Evolutionary conservation across 2,888 invertebrate species (phyloP).

Genomic region (Acleris holmiana): DNA sequence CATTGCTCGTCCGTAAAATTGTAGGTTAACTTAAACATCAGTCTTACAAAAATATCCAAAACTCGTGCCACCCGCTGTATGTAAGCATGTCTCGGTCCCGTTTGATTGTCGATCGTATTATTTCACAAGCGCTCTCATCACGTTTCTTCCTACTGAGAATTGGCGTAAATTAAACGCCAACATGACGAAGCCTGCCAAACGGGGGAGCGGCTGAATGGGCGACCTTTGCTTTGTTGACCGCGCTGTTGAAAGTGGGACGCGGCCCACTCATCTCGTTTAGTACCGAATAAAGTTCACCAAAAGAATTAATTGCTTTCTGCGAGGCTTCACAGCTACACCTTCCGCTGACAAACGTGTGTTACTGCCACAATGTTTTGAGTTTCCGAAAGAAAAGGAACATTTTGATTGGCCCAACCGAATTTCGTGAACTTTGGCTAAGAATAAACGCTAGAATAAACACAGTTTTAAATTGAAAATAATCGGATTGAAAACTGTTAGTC

Average conservation of each 20-base stretch:
- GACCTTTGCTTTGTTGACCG: slow-evolving; percentile 58
- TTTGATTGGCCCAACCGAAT: background rate
- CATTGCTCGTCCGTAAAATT: too few relatives aligned
- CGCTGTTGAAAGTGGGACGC: slow-evolving; percentile 67
- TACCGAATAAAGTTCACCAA: slow-evolving; percentile 42
- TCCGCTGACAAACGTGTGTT: background rate
- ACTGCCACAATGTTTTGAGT: too few relatives aligned
- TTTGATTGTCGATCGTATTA: background rate
- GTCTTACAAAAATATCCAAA: too few relatives aligned
- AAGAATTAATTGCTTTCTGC: slow-evolving; percentile 11
- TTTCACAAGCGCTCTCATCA: slow-evolving; percentile 7
- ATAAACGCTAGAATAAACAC: background rate
- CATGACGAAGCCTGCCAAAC: slow-evolving; percentile 21
- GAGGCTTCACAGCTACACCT: background rate
- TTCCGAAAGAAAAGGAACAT: too few relatives aligned
- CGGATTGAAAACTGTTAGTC: too few relatives aligned
- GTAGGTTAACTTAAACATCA: too few relatives aligned
- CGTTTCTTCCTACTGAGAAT: slow-evolving; percentile 9
- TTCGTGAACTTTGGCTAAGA: background rate
- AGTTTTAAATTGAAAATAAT: background rate
- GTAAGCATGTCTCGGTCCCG: background rate
- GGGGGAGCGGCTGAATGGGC: slow-evolving; percentile 50
- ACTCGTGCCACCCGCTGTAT: too few relatives aligned
- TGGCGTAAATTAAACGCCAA: slow-evolving; percentile 15
- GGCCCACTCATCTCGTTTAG: slow-evolving; percentile 48